Conservation (phyloP, 2,113 vertebrate species). For the Brachirus orientalis region DNA sequence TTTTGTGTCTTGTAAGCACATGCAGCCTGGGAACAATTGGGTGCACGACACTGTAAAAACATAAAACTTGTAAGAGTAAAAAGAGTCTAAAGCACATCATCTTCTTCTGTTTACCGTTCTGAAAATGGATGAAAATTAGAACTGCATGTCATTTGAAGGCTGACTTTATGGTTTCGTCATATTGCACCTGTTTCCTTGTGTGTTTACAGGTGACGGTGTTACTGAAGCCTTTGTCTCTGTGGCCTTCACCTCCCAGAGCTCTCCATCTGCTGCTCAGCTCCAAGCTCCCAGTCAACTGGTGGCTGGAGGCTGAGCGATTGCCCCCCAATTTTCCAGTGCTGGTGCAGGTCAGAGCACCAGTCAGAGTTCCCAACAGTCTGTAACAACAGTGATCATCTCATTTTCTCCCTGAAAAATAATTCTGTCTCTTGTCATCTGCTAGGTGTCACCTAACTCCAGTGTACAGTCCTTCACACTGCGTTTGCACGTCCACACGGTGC, state of each 20-base stretch:
- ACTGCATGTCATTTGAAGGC: too few relatives aligned
- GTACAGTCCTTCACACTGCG: slow-evolving; percentile 52
- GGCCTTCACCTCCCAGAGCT: slow-evolving; percentile 34
- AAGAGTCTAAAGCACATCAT: too few relatives aligned
- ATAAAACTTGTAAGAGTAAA: too few relatives aligned
- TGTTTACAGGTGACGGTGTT: slow-evolving; percentile 74
- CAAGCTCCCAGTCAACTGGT: slow-evolving; percentile 69
- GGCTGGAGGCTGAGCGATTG: slow-evolving; percentile 69
- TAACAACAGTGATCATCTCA: background rate
- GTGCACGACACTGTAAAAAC: too few relatives aligned
- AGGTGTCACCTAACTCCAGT: slow-evolving; percentile 75
- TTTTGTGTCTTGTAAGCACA: too few relatives aligned
- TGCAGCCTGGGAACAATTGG: too few relatives aligned
- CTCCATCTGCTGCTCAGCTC: slow-evolving; percentile 80
- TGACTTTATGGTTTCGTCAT: too few relatives aligned
- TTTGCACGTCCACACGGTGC: slow-evolving; percentile 45
- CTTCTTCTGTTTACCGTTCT: too few relatives aligned
- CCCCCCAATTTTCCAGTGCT: slow-evolving; percentile 58
- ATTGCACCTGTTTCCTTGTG: background rate
- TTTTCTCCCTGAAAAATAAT: background rate
- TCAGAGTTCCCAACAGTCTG: background rate
- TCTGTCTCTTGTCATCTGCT: background rate
- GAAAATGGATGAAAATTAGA: too few relatives aligned
- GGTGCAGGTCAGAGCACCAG: slow-evolving; percentile 81
- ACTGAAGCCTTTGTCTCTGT: slow-evolving; percentile 66